phyloP scores from a whole-genome alignment of 2,113 vertebrate genomes.

The Trinectes maculatus region DNA sequence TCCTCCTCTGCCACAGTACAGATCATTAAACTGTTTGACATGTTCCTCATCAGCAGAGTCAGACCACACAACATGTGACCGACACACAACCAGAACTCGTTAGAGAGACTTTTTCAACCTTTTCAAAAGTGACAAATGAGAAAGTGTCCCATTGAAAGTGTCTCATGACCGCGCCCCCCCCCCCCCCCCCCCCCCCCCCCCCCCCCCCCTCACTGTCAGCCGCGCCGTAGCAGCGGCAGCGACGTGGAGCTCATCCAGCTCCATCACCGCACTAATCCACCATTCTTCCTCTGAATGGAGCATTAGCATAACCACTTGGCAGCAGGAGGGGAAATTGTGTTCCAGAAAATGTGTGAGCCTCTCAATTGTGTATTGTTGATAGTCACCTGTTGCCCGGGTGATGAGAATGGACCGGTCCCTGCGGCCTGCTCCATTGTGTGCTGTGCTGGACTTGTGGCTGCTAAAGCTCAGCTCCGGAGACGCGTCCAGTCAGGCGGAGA shows the following conservation, averaged over 20 bases:
- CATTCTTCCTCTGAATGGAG: slow-evolving; percentile 73
- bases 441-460: slow-evolving; percentile 41
- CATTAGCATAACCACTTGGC: slow-evolving; percentile 78
- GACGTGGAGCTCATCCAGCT: slow-evolving; percentile 68
- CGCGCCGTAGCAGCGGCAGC: slow-evolving; percentile 37
- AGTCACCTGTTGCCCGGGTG: slow-evolving; percentile 68
- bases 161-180: too few species aligned
- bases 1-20: too few species aligned
- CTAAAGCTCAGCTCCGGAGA: slow-evolving; percentile 42
- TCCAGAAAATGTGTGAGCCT: slow-evolving; percentile 66
- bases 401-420: slow-evolving; percentile 53
- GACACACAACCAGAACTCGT: too few species aligned
- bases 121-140: too few species aligned
- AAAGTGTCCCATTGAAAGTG: too few species aligned
- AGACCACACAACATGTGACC: too few species aligned
- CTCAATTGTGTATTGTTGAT: slow-evolving; percentile 66
- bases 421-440: slow-evolving; percentile 60
- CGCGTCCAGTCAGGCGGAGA: slow-evolving; percentile 28
- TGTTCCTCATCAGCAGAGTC: too few species aligned
- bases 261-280: slow-evolving; percentile 69
- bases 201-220: not conserved
- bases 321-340: slow-evolving; percentile 59
- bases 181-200: not conserved
- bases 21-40: too few species aligned
- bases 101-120: too few species aligned